phyloP scores from a whole-genome alignment of 2,113 vertebrate species.

The Pteronura brasiliensis region DNA sequence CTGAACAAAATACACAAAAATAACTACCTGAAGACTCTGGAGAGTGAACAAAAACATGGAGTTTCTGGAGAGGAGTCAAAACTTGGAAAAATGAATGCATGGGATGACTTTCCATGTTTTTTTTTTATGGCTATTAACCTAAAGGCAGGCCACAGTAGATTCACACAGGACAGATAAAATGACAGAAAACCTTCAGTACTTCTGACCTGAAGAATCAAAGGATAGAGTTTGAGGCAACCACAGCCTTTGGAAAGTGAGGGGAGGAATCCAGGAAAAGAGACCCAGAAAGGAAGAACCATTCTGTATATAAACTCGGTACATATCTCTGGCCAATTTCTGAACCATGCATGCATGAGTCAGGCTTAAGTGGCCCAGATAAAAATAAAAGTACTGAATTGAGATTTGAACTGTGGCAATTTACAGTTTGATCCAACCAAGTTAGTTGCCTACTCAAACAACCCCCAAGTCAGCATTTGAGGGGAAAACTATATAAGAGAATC shows the following conservation, averaged over 20 bases:
- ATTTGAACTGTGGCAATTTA: slow-evolving; percentile 6
- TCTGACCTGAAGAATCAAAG: background rate
- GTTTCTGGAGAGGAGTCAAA: background rate
- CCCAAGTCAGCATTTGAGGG: background rate
- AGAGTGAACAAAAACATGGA: background rate
- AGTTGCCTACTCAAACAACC: background rate
- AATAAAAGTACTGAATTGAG: background rate
- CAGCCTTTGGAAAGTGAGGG: background rate
- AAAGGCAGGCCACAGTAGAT: background rate
- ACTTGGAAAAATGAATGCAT: background rate
- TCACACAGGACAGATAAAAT: background rate
- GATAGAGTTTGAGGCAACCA: background rate
- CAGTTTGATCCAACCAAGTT: background rate
- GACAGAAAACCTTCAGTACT: background rate
- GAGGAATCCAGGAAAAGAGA: background rate
- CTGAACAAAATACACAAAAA: background rate
- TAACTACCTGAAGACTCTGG: background rate
- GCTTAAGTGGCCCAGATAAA: background rate
- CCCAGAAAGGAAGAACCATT: background rate
- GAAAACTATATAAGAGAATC: background rate
- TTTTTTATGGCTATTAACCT: background rate
- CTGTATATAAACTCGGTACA: background rate
- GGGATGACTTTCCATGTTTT: background rate
- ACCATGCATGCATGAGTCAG: background rate
- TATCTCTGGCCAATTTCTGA: background rate